These are phyloP conservation scores for Cataglyphis rosenhaueri DNA, from an alignment of 2,888 invertebrate species.

Conservation along the genomic window DNA sequence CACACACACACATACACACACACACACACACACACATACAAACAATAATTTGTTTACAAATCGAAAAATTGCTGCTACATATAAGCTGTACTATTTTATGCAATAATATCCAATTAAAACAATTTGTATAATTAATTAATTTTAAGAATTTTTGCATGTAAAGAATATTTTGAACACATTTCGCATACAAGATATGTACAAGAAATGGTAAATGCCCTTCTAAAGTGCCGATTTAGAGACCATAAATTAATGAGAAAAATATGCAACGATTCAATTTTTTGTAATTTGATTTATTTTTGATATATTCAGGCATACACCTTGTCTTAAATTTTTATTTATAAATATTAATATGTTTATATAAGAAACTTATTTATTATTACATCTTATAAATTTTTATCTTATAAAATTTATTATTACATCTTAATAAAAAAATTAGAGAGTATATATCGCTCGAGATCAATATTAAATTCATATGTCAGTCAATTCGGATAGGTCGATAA, in stretches of 20 bases:
- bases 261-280: background rate
- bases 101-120: conserved; percentile 6
- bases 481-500: conserved; percentile 64
- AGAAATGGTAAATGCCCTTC: background rate
- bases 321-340: background rate
- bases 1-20: background rate
- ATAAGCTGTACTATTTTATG: background rate
- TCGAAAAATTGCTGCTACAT: background rate
- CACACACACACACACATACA: background rate
- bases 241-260: background rate
- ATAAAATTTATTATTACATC: background rate
- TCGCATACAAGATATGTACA: background rate
- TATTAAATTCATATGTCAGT: conserved; percentile 62
- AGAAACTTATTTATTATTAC: background rate
- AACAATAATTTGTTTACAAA: background rate
- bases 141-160: background rate
- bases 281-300: background rate
- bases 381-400: background rate
- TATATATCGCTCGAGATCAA: conserved; percentile 52
- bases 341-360: background rate
- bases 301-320: background rate
- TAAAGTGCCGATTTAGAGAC: background rate
- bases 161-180: background rate
- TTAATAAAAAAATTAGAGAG: conserved; percentile 24
- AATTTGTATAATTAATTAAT: conserved; percentile 10